A percentile compares a stretch with the other conserved stretches of the same genome.
Conservation (phyloP, 1,140 invertebrate species). For the Idris sp. region DNA sequence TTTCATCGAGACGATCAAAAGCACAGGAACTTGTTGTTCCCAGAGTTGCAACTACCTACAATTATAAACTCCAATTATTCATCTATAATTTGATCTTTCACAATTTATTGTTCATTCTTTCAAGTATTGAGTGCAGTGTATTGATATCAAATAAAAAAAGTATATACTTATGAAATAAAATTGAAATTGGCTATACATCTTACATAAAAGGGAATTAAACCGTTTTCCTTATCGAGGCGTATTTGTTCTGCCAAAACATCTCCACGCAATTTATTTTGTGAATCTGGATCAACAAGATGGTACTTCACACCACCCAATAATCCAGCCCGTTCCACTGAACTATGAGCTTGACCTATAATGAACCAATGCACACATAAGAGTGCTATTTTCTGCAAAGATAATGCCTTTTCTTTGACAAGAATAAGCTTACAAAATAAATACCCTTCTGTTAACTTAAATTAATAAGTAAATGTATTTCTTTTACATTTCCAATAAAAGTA, state of each 20-base stretch:
- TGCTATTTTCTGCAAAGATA: too few species aligned
- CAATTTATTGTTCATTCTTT: too few species aligned
- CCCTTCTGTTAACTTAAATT: too few species aligned
- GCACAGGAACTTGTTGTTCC: constrained; percentile 96
- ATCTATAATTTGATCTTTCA: too few species aligned
- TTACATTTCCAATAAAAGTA: too few species aligned
- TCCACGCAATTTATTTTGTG: constrained; percentile 88
- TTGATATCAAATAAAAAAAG: too few species aligned
- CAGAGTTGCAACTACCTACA: constrained; percentile 89
- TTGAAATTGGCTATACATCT: constrained; percentile 3
- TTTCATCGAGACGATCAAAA: constrained; percentile 90
- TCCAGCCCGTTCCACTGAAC: constrained; percentile 95
- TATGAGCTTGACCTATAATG: constrained; percentile 80
- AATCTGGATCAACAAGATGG: constrained; percentile 88
- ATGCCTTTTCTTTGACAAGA: too few species aligned
- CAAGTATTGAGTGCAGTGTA: too few species aligned
- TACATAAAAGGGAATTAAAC: constrained; percentile 93
- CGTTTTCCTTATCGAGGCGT: constrained; percentile 87
- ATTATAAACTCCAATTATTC: too few species aligned
- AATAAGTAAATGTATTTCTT: too few species aligned
- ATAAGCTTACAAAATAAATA: too few species aligned
- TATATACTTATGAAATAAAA: too few species aligned
- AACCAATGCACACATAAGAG: constrained; percentile 5
- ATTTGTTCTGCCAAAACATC: constrained; percentile 90
- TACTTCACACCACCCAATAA: constrained; percentile 93